phyloP scores from a whole-genome alignment of 2,888 invertebrate species.

The Caenorhabditis macrosperma region DNA sequence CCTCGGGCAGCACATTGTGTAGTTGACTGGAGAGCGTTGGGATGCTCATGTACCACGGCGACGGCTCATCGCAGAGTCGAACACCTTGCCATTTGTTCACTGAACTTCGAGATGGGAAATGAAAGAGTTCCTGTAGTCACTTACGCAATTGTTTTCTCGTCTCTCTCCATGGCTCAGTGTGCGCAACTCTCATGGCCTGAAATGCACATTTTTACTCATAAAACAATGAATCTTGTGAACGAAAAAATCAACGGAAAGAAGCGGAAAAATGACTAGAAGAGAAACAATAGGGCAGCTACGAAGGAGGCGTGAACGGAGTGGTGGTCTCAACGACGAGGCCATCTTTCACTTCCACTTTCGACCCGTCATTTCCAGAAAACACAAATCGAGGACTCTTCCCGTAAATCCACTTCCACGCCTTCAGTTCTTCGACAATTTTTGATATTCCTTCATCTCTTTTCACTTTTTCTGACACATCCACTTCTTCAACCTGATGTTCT shows the following conservation, averaged over 20 bases:
- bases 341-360: conserved; percentile 58
- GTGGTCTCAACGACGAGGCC: conserved; percentile 52
- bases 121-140: conserved; percentile 1
- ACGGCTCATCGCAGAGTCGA: conserved; percentile 45
- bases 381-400: conserved; percentile 90
- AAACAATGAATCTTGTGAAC: not conserved
- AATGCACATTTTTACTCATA: not conserved
- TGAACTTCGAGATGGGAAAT: not conserved
- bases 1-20: conserved; percentile 50
- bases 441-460: conserved; percentile 26
- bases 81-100: conserved; percentile 43
- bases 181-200: conserved; percentile 15
- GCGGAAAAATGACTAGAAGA: not conserved
- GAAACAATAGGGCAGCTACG: not conserved
- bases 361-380: conserved; percentile 9
- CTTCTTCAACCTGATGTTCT: conserved; percentile 77
- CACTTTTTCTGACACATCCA: conserved; percentile 12
- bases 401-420: conserved; percentile 91
- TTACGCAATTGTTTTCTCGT: conserved; percentile 32
- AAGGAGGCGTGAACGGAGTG: conserved; percentile 23
- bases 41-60: conserved; percentile 54
- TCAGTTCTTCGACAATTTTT: conserved; percentile 85
- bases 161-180: conserved; percentile 37
- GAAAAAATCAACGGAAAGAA: not conserved
- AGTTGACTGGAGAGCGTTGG: conserved; percentile 44